These are phyloP conservation scores for Rhynchotus rufescens DNA, from an alignment of 2,797 vertebrate species.

Conservation along the genomic window DNA sequence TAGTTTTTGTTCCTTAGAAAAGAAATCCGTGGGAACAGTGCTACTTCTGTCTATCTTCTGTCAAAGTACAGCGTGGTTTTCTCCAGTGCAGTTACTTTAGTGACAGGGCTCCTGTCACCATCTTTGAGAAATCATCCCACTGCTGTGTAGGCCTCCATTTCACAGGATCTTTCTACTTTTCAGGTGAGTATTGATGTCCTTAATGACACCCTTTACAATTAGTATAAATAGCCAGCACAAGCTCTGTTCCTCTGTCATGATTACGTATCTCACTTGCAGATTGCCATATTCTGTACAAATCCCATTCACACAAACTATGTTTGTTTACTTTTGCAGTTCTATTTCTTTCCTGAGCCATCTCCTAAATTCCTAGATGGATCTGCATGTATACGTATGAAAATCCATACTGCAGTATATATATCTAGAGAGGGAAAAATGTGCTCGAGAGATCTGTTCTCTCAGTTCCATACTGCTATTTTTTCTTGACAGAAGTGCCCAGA, in stretches of 20 bases:
- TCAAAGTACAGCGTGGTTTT: neutral
- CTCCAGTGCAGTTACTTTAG: neutral
- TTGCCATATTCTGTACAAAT: neutral
- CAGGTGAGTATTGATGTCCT: neutral
- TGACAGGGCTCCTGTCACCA: neutral
- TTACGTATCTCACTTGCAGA: neutral
- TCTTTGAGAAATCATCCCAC: neutral
- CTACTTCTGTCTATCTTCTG: neutral
- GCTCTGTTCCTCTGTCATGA: neutral
- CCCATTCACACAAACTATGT: neutral
- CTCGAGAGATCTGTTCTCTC: neutral
- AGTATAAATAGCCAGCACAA: neutral
- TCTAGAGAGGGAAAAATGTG: neutral
- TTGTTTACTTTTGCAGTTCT: neutral
- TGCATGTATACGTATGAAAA: neutral
- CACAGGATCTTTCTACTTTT: neutral
- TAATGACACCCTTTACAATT: neutral
- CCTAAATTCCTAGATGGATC: neutral
- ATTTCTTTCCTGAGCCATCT: neutral
- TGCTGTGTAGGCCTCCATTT: neutral
- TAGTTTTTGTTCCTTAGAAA: neutral
- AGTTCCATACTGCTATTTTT: neutral
- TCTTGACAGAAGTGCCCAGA: neutral
- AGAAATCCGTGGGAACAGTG: neutral
- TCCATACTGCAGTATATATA: neutral